Evolutionary conservation across 2,113 vertebrate species (phyloP).

Genomic region (Dryoscopus gambensis): DNA sequence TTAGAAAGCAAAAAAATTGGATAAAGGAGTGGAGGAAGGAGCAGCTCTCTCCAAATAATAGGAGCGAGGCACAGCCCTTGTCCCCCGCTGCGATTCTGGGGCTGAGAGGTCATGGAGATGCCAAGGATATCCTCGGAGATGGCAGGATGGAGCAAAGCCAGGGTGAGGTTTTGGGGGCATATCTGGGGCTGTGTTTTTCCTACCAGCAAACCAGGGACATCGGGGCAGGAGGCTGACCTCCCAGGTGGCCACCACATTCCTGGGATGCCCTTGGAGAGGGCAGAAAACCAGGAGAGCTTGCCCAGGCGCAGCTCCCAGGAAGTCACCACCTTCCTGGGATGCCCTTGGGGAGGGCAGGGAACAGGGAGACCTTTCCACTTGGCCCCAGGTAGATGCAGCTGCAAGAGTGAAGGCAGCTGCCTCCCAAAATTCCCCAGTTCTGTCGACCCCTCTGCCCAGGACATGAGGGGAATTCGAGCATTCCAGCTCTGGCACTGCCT

Average conservation of each 20-base stretch:
- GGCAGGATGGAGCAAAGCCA: fast-evolving
- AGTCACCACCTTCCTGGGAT: background rate
- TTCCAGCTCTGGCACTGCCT: background rate
- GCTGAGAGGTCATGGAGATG: fast-evolving
- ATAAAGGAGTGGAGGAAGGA: background rate
- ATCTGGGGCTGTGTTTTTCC: background rate
- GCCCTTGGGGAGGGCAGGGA: background rate
- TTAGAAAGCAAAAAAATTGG: background rate
- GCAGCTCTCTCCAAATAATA: background rate
- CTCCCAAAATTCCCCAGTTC: background rate
- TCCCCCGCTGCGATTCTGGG: background rate
- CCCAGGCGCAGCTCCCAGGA: background rate
- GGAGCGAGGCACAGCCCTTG: background rate
- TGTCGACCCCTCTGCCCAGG: background rate
- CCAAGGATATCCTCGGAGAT: background rate
- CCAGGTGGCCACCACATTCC: background rate
- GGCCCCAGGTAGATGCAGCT: background rate
- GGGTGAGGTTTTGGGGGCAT: background rate
- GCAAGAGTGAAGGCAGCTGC: background rate
- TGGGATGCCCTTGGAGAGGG: background rate
- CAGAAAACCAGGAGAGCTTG: background rate
- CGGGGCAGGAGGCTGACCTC: background rate
- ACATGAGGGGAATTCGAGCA: fast-evolving
- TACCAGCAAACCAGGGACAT: background rate
- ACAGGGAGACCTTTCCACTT: fast-evolving